Evolutionary conservation across 2,797 vertebrate species (phyloP), one percentile per base, ranked within the genome.

Genomic region (Hylomyscus alleni): DNA sequence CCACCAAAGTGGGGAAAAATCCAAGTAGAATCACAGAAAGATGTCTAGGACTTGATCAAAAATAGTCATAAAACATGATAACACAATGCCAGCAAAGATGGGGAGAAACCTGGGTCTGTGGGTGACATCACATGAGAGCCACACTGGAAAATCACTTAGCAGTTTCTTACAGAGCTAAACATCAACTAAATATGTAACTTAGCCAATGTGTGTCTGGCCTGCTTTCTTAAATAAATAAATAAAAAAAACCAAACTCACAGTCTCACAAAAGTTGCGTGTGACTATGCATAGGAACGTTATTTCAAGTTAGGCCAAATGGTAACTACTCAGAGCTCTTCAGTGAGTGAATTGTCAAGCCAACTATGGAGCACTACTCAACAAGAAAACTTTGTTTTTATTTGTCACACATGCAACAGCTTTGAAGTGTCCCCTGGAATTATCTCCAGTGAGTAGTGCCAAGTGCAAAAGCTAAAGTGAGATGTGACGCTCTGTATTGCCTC

Each of bases 201-300:
- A 89, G 50, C 15, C 67, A 40, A 40, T 67, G 6, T 4, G 52
- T 10, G 37, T 80, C 65, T n/a, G 6, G 44, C 7, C 7, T 44
- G 50, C 67, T 91, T 75, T 76, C 29, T 50, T n/a, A 91, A 52
- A 91, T 17, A 81, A 90, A 94, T 37, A 29, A n/a, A n/a, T n/a
- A 44, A 44, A 44, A 44, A 44, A 44, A 44, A 44, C 44, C 3
- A 44, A 44, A 44, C 24, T 60, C n/a, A 60, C 0, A 11, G 47
- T 54, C 34, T 88, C 60, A 85, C 4, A 78, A 78, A 92, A 83
- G 9, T 22, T 76, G 15, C 17, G 0, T 24, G 19, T 37, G 8
- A 84, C 62, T 92, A 56, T 76, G 20, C 29, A 81, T 3, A 56
- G 69, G 17, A 65, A 69, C 12, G 4, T 69, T 40, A 65, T 50